Base-by-base conservation (phyloP, 2,888 invertebrate species). In the Argynnis bischoffii region DNA sequence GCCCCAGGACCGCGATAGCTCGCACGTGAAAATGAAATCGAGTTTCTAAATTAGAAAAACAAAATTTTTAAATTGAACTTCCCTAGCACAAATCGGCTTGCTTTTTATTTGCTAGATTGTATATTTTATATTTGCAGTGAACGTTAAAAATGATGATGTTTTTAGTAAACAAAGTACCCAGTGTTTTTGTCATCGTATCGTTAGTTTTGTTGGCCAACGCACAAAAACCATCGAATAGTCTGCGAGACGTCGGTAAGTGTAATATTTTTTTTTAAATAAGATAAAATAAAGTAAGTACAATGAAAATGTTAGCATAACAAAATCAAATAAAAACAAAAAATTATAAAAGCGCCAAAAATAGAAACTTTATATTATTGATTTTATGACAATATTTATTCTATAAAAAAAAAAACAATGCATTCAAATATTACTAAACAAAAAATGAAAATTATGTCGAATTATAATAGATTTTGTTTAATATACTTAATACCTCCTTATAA, bases 131-230 rank as follows among this genome's bases (percentile, higher is more conserved):
- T 66, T 60, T 13, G 14, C 47, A 55, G 69, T 70, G 65, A 55
- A 66, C 53, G 41, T 56, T 54, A 88, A 81, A 78, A 90, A 85
- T 82, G 80, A 85, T 82, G 80, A 84, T 85, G 69, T 74, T 87
- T 77, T 82, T 85, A 69, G 79, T 83, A 75, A 85, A 84, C 69
- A 85, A 85, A 74, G 78, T 91, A 74, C 86, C 85, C 35, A 85
- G 88, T 87, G 88, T 92, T 74, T 72, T 72, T 55, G 56, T 93
- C 72, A 74, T 93, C 78, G 83, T 92, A 74, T 88, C 87, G 50
- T 76, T 93, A 75, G 85, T 92, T 75, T 79, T 92, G 67, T 77
- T 93, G 74, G 89, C 86, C 54, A 90, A 84, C 80, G 92, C 92
- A 61, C 93, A 93, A 80, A 89, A 89, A 77, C 77, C 87, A 13